Base-by-base conservation (phyloP, 2,797 vertebrate genomes). In the Etheostoma perlongum region DNA sequence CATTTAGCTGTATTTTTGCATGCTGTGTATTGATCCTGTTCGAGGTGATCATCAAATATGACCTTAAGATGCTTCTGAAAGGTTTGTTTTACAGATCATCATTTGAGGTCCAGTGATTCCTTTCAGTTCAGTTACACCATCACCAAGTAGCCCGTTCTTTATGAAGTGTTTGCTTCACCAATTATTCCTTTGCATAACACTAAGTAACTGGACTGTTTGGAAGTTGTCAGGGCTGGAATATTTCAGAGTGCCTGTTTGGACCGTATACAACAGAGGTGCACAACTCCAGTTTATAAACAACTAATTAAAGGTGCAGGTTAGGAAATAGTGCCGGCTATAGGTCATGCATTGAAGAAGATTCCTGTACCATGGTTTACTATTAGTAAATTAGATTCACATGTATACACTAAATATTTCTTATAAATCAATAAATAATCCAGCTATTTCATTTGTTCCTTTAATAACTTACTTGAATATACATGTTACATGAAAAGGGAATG, bases 121-220 rank as follows among this genome's bases (percentile, higher is more conserved):
- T 36, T 67, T 75, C 30, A 73, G 69, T 67, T 78, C 27, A 57
- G 16, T 70, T 81, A 21, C 47, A 60, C 52, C 79, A 88, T 85
- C 86, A 80, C 70, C 59, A 78, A 91, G 89, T 82, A 91, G 90
- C 88, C 88, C 67, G 23, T 84, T 89, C 83, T 72, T 65, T 87
- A 89, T 93, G 91, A 94, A 93, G 94, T 92, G 91, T 91, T 87
- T 82, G 76, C 67, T 79, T 86, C 67, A 86, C 78, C 75, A 76
- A 60, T 82, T 77, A 86, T 87, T 89, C 51, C 68, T 86, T 67
- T 66, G 67, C 71, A 52, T 76, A 81, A 57, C 36, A 23, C 55
- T 79, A 36, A 76, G 69, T 72, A 76, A 83, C 36, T 58, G 72
- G 80, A 68, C 57, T 85, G 82, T 82, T 89, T 88, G 81, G 44